Percentiles rank a stretch among this genome's conserved stretches.
phyloP scores from a whole-genome alignment of 2,113 vertebrate species.

The Puffinus mauretanicus region DNA sequence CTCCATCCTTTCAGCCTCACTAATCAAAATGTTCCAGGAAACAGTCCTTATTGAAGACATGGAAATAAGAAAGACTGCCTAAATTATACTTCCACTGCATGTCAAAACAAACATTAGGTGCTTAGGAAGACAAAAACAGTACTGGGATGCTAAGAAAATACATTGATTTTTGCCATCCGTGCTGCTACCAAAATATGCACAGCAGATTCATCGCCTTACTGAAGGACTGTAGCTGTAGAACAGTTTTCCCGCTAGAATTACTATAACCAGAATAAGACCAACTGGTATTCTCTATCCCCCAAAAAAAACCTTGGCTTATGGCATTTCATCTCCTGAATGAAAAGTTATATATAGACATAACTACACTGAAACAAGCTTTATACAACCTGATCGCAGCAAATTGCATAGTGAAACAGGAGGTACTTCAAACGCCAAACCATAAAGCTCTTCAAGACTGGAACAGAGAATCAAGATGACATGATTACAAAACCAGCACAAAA shows the following conservation, averaged over 20 bases:
- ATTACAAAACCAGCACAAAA: neutral
- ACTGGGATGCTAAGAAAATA: neutral
- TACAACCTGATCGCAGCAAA: neutral
- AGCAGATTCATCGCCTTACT: neutral
- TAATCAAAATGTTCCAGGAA: conserved; percentile 10
- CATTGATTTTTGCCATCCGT: neutral
- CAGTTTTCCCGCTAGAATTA: neutral
- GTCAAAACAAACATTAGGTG: neutral
- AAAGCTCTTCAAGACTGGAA: neutral
- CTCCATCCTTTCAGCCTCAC: neutral
- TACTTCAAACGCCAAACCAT: neutral
- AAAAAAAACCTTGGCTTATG: neutral
- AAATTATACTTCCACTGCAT: neutral
- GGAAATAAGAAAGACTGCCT: neutral
- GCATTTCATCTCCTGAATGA: neutral
- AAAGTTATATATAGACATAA: neutral
- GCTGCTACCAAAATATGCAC: neutral
- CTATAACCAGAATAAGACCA: neutral
- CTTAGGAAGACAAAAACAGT: neutral
- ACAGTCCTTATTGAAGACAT: neutral
- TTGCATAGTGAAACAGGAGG: neutral
- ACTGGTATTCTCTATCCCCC: neutral
- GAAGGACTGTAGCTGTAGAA: neutral
- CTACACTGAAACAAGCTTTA: neutral
- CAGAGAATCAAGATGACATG: neutral